Conservation (phyloP, 2,888 invertebrate species). For the Tetropium fuscum region DNA sequence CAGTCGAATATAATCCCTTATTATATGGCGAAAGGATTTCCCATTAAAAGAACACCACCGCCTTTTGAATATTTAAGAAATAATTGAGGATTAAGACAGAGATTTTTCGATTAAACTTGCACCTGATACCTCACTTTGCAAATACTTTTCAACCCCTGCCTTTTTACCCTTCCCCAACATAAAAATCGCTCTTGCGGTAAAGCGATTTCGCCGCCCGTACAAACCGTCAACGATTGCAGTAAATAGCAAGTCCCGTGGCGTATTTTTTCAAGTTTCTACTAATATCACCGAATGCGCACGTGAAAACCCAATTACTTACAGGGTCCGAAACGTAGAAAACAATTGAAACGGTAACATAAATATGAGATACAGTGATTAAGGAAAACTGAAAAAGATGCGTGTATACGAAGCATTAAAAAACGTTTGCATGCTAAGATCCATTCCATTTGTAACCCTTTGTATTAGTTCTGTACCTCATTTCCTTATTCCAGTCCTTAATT, state of each 20-base stretch:
- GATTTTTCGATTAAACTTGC: slow-evolving; percentile 60
- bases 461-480: slow-evolving; percentile 43
- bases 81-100: slow-evolving; percentile 59
- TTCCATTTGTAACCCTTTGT: slow-evolving; percentile 51
- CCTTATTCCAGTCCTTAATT: slow-evolving; percentile 38
- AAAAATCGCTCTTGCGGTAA: slow-evolving; percentile 21
- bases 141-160: slow-evolving; percentile 44
- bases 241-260: too few species aligned
- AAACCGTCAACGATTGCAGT: too few species aligned
- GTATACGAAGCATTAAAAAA: slow-evolving; percentile 63
- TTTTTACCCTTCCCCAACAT: slow-evolving; percentile 28
- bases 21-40: slow-evolving; percentile 34
- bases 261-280: too few species aligned
- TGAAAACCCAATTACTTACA: slow-evolving; percentile 53
- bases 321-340: slow-evolving; percentile 54
- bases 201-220: too few species aligned
- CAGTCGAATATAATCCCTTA: slow-evolving; percentile 42
- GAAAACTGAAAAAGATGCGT: slow-evolving; percentile 64
- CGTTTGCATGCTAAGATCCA: slow-evolving; percentile 48
- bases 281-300: slow-evolving; percentile 46
- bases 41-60: slow-evolving; percentile 40
- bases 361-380: slow-evolving; percentile 54
- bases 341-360: slow-evolving; percentile 54
- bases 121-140: slow-evolving; percentile 55
- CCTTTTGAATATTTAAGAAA: slow-evolving; percentile 58